These are phyloP conservation scores for Electrophaes corylata DNA, from an alignment of 2,888 invertebrate genomes.

Conservation along the genomic window DNA sequence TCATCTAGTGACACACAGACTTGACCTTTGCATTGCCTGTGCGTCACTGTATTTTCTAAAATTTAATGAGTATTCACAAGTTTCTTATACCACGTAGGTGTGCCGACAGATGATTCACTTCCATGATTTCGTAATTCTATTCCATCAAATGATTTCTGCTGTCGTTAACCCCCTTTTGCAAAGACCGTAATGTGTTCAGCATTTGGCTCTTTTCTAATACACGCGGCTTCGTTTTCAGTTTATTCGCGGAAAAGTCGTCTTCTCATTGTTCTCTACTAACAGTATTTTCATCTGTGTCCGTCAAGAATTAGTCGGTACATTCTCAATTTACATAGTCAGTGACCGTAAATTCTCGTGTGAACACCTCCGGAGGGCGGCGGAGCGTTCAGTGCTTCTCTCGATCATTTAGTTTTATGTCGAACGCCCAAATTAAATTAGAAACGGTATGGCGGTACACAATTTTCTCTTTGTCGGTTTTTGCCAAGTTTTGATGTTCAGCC, in stretches of 20 bases:
- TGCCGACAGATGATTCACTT: conserved; percentile 35
- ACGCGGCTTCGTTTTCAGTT: conserved; percentile 34
- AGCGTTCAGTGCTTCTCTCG: conserved; percentile 59
- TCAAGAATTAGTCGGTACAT: conserved; percentile 65
- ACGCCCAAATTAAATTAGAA: conserved; percentile 75
- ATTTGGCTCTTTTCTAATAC: conserved; percentile 31
- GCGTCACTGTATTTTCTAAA: conserved; percentile 25
- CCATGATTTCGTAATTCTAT: conserved; percentile 31
- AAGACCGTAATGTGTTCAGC: conserved; percentile 37
- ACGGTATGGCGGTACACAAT: conserved; percentile 48
- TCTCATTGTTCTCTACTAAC: conserved; percentile 55
- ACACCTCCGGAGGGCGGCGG: conserved; percentile 57
- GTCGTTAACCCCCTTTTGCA: conserved; percentile 53
- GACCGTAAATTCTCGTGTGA: conserved; percentile 83
- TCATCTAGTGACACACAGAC: too few relatives aligned
- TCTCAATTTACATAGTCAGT: conserved; percentile 79
- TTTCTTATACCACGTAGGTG: conserved; percentile 22
- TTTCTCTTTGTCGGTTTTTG: conserved; percentile 20
- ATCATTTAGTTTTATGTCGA: conserved; percentile 59
- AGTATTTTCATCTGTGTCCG: conserved; percentile 58
- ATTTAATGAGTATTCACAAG: conserved; percentile 14
- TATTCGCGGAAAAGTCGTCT: conserved; percentile 41
- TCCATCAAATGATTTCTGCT: conserved; percentile 22
- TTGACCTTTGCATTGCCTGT: too few relatives aligned
- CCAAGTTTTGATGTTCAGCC: conserved; percentile 4